These are phyloP conservation scores for Amblyraja radiata DNA, from an alignment of 2,797 vertebrate species.

Conservation along the genomic window DNA sequence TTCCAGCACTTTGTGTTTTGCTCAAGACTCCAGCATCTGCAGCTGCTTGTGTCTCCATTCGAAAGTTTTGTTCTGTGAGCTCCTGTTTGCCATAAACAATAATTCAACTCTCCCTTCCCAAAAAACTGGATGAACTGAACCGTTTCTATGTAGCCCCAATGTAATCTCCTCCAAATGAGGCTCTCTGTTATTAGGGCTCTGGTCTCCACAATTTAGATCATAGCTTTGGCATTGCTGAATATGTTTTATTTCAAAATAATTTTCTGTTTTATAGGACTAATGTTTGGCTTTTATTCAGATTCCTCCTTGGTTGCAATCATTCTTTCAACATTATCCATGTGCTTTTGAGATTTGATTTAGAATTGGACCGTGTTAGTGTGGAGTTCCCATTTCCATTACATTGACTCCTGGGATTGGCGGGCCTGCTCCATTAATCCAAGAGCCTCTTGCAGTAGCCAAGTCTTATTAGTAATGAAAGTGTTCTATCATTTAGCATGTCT, in stretches of 20 bases:
- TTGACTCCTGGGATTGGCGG: not conserved
- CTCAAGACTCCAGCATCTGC: too few species aligned
- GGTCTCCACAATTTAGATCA: not conserved
- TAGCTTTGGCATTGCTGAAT: not conserved
- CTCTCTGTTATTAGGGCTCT: not conserved
- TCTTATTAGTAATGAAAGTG: not conserved
- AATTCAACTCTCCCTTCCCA: not conserved
- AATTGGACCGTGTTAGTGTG: not conserved
- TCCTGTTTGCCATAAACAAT: not conserved
- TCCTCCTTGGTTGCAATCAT: not conserved
- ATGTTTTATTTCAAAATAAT: not conserved
- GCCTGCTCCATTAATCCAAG: not conserved
- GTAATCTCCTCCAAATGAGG: not conserved
- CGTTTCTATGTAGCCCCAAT: not conserved
- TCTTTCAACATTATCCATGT: not conserved
- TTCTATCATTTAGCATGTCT: not conserved
- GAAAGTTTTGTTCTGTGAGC: not conserved
- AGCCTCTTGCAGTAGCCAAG: not conserved
- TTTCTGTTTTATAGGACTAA: not conserved
- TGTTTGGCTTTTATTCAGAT: slow-evolving; percentile 7
- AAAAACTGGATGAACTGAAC: not conserved
- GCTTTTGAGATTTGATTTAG: slow-evolving; percentile 21
- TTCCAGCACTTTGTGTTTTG: too few species aligned
- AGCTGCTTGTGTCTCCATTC: not conserved
- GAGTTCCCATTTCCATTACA: not conserved